Evolutionary conservation across 2,888 invertebrate genomes (phyloP).

Genomic region (Lithophane semibrunnea): DNA sequence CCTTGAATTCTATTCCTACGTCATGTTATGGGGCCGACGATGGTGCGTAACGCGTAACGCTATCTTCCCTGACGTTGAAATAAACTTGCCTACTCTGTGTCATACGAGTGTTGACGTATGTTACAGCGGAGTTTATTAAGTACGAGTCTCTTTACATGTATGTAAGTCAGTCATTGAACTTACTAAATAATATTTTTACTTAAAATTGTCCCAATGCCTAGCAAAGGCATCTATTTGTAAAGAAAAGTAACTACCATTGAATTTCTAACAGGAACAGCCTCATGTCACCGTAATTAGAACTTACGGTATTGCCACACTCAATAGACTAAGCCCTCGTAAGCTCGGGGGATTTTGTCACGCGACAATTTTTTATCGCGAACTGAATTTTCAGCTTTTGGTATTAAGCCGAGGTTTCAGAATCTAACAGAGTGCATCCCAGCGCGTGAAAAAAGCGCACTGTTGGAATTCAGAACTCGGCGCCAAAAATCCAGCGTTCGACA

Average conservation of each 20-base stretch:
- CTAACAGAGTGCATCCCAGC: no score
- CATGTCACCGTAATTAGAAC: neutral
- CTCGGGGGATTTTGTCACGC: neutral
- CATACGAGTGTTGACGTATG: neutral
- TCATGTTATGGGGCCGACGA: conserved; percentile 13
- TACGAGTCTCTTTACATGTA: conserved; percentile 1
- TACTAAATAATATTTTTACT: neutral
- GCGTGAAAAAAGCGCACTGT: neutral
- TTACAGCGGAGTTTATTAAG: no score
- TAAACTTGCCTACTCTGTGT: neutral
- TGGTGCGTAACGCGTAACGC: neutral
- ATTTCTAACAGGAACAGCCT: neutral
- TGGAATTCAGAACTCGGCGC: neutral
- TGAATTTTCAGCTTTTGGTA: neutral
- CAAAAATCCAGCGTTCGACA: neutral
- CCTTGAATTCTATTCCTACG: neutral
- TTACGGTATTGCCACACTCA: neutral
- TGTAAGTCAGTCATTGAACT: conserved; percentile 5
- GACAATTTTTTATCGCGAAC: neutral
- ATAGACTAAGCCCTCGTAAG: neutral
- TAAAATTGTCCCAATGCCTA: neutral
- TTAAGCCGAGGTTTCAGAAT: neutral
- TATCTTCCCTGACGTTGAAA: conserved; percentile 3
- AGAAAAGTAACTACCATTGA: neutral
- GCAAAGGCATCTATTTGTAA: neutral